phyloP scores from a whole-genome alignment of 2,888 invertebrate species.

The Chrysotoxum bicinctum region DNA sequence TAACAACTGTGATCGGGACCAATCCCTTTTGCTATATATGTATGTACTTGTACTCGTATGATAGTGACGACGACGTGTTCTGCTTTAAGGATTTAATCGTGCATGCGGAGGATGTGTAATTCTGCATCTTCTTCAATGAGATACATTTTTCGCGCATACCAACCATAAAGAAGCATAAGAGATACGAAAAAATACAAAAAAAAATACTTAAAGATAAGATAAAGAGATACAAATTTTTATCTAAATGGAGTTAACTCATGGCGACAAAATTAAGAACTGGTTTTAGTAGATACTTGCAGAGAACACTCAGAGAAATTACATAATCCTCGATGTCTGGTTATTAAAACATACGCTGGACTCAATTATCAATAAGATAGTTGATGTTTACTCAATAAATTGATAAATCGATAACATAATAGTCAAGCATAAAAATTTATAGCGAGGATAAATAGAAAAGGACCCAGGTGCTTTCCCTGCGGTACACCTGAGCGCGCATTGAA shows the following conservation, averaged over 20 bases:
- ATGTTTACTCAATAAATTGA: too few species aligned
- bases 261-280: slow-evolving; percentile 55
- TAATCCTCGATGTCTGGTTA: neutral
- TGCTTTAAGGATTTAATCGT: slow-evolving; percentile 60
- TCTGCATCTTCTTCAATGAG: slow-evolving; percentile 60
- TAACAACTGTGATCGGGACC: slow-evolving; percentile 24
- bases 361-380: too few species aligned
- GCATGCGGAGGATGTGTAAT: slow-evolving; percentile 48
- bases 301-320: neutral
- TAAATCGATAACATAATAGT: too few species aligned
- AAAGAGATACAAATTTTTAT: slow-evolving; percentile 63
- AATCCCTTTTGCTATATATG: too few species aligned
- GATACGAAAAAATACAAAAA: neutral
- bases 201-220: slow-evolving; percentile 50
- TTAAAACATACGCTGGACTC: too few species aligned
- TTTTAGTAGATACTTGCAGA: slow-evolving; percentile 14
- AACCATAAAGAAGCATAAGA: slow-evolving; percentile 8
- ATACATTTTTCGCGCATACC: slow-evolving; percentile 56
- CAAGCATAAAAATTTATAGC: too few species aligned
- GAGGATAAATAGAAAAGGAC: too few species aligned
- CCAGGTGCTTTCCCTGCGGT: too few species aligned
- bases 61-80: neutral
- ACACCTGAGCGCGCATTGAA: too few species aligned
- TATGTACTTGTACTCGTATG: neutral
- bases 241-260: slow-evolving; percentile 62